Evolutionary conservation across 2,113 vertebrate species (phyloP).

Genomic region (Scartelaos histophorus): DNA sequence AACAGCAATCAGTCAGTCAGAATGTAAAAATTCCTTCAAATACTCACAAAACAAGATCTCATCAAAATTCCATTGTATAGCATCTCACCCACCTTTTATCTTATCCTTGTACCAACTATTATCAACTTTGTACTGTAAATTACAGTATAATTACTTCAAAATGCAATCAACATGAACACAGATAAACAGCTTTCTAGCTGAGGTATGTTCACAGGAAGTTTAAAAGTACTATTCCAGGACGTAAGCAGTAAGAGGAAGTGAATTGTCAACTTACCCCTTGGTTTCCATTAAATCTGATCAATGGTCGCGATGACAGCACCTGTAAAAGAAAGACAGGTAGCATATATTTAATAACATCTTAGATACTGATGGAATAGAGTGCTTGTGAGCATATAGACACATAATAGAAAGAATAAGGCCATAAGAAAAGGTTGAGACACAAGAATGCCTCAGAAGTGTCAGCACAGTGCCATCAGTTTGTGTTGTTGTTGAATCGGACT

Average conservation of each 20-base stretch:
- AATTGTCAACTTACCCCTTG: slow-evolving; percentile 88
- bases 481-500: neutral
- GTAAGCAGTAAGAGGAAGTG: neutral
- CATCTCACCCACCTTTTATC: too few species aligned
- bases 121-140: neutral
- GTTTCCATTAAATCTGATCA: slow-evolving; percentile 93
- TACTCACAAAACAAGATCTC: too few species aligned
- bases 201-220: slow-evolving; percentile 1
- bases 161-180: neutral
- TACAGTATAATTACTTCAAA: neutral
- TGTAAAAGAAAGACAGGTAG: slow-evolving; percentile 52
- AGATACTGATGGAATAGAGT: neutral
- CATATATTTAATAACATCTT: slow-evolving; percentile 7
- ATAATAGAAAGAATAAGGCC: neutral
- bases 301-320: slow-evolving; percentile 84
- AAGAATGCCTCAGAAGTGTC: slow-evolving; percentile 2
- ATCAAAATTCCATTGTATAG: neutral
- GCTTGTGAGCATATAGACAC: neutral
- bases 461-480: neutral
- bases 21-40: neutral
- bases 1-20: neutral
- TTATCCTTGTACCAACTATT: too few species aligned
- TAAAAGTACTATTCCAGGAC: neutral
- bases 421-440: neutral
- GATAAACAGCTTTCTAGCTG: neutral